phyloP scores from a whole-genome alignment of 2,888 invertebrate species.

The Nomada goodeniana region DNA sequence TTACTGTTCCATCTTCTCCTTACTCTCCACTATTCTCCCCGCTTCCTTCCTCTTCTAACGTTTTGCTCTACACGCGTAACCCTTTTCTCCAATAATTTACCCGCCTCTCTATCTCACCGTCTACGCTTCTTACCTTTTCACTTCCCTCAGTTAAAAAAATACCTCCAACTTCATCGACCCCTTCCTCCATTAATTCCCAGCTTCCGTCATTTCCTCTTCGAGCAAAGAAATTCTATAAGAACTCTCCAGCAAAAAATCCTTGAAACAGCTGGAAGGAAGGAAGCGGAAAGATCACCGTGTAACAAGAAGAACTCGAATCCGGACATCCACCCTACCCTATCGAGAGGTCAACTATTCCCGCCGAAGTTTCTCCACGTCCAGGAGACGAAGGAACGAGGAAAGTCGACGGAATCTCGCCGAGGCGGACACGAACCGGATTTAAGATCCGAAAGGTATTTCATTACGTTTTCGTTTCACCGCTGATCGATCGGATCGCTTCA shows the following conservation, averaged over 20 bases:
- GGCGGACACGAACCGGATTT: constrained; percentile 7
- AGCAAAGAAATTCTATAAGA: too few species aligned
- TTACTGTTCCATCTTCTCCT: background rate
- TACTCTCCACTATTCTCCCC: background rate
- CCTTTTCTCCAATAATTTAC: background rate
- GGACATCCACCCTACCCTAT: constrained; percentile 30
- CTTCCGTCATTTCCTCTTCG: too few species aligned
- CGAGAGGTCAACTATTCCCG: constrained; percentile 57
- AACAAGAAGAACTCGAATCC: constrained; percentile 17
- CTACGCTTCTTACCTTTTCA: background rate
- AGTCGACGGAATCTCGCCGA: background rate
- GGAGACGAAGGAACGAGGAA: background rate
- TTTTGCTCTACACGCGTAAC: background rate
- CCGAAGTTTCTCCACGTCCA: constrained; percentile 43
- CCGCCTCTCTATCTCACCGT: background rate
- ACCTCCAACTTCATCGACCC: too few species aligned
- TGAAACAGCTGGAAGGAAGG: background rate
- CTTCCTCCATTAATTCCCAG: too few species aligned
- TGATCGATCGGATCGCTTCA: constrained; percentile 24
- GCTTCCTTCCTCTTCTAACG: background rate
- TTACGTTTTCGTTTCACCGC: constrained; percentile 16
- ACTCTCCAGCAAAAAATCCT: background rate
- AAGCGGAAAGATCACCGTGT: background rate
- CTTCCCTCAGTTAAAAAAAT: too few species aligned
- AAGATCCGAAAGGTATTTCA: constrained; percentile 42